Conservation (phyloP, 2,888 invertebrate species). For the Poecilus cupreus region DNA sequence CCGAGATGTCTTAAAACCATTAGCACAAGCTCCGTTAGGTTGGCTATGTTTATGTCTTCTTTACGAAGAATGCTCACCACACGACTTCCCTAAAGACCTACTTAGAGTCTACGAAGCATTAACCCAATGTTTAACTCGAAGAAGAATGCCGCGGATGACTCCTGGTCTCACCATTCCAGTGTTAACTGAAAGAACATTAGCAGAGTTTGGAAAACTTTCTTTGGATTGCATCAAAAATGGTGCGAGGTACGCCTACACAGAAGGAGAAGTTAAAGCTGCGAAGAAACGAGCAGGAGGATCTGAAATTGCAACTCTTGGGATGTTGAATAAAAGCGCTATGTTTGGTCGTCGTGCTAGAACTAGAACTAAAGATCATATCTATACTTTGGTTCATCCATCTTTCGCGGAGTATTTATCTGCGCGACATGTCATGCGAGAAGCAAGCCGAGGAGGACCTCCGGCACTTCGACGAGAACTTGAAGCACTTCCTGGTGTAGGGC, state of each 20-base stretch:
- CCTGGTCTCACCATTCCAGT: constrained; percentile 68
- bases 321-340: constrained; percentile 72
- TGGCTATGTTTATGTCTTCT: constrained; percentile 75
- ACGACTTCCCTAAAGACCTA: constrained; percentile 69
- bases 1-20: constrained; percentile 69
- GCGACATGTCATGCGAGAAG: constrained; percentile 71
- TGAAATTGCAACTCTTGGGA: constrained; percentile 72
- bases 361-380: constrained; percentile 70
- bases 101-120: constrained; percentile 69
- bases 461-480: constrained; percentile 74
- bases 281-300: constrained; percentile 71
- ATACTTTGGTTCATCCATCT: constrained; percentile 74
- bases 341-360: constrained; percentile 71
- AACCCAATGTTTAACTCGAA: constrained; percentile 68
- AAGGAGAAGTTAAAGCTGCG: constrained; percentile 72
- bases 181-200: constrained; percentile 72
- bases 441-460: constrained; percentile 31
- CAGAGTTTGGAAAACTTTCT: constrained; percentile 75
- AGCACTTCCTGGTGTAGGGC: constrained; percentile 71
- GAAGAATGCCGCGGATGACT: constrained; percentile 69
- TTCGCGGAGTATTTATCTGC: constrained; percentile 76
- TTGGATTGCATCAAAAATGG: constrained; percentile 73
- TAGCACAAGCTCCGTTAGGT: constrained; percentile 75
- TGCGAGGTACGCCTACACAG: constrained; percentile 72
- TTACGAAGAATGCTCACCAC: constrained; percentile 70